Base-by-base conservation (phyloP, 2,113 vertebrate genomes). In the Cygnus atratus region DNA sequence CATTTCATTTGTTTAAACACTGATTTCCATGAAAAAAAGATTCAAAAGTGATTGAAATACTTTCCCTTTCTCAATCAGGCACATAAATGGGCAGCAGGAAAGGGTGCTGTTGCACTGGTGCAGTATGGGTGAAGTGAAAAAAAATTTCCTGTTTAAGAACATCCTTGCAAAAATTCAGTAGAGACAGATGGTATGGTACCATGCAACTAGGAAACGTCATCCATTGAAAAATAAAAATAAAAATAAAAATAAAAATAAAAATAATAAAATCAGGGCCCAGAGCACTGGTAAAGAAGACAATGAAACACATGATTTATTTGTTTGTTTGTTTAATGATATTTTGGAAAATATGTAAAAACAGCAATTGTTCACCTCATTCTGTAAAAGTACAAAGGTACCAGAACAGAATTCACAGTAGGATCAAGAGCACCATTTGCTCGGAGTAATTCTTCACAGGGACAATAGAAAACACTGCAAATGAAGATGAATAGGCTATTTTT, bases 401-500 rank as follows among this genome's bases (percentile, higher is more conserved):
- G 35, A 15, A 86, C 17, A 39, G 17, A 18, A 25, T 57, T 93
- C 10, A 3, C 46, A 73, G 28, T 17, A 68, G 29, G 58, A 88
- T 25, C 16, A 80, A 74, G 35, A 62, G 5, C 22, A 62, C 6
- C 14, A 11, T 16, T 16, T 73, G 17, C 84, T 92, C 63, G 16
- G 11, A 83, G 20, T n/a, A 74, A 73, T 92, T 88, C 68, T 76
- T 84, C 76, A 70, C 11, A 41, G 44, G 44, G 59, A 92, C 67
- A 90, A 52, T 17, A 87, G 78, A 81, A 50, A 89, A n/a, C 37
- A 20, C 17, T 39, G 33, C 41, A 94, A 94, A 82, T 77, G 50
- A 93, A 92, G 91, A 95, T 33, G 50, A 93, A 95, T 80, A 76
- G 68, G 54, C 80, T 95, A 80, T 52, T 52, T 52, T 26, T 95